Conservation (phyloP, 2,113 vertebrate species). For the Monarcha castaneiventris region DNA sequence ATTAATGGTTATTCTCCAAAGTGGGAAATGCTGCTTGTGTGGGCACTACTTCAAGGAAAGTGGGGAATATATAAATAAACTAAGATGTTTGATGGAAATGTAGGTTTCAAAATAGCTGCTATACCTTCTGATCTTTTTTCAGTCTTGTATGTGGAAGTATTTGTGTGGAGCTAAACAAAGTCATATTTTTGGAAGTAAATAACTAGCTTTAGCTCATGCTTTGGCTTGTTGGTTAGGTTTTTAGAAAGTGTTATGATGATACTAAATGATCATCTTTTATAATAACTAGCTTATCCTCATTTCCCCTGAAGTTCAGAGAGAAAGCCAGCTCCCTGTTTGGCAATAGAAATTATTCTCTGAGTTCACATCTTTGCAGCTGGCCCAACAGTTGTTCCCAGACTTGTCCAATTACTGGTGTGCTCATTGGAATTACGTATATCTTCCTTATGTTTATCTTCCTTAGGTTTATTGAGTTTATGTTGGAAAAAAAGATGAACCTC, state of each 20-base stretch:
- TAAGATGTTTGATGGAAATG: slow-evolving; percentile 41
- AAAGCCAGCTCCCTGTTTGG: slow-evolving; percentile 22
- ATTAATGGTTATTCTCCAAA: slow-evolving; percentile 60
- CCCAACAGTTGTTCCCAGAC: not conserved
- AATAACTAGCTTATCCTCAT: slow-evolving; percentile 37
- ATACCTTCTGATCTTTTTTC: slow-evolving; percentile 59
- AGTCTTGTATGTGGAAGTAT: slow-evolving; percentile 45
- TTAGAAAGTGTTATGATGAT: slow-evolving; percentile 31
- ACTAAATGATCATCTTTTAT: slow-evolving; percentile 31
- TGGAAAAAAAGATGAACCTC: slow-evolving; percentile 1
- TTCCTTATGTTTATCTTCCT: not conserved
- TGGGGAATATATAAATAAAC: slow-evolving; percentile 51
- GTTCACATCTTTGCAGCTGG: slow-evolving; percentile 31
- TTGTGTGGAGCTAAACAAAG: slow-evolving; percentile 38
- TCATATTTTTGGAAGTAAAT: slow-evolving; percentile 62
- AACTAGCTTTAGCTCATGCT: slow-evolving; percentile 45
- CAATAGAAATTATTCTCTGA: slow-evolving; percentile 17
- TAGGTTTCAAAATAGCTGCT: slow-evolving; percentile 59
- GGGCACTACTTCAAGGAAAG: slow-evolving; percentile 56
- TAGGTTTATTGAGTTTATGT: not conserved
- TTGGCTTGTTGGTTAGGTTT: slow-evolving; percentile 53
- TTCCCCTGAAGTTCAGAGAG: slow-evolving; percentile 53
- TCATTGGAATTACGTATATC: not conserved
- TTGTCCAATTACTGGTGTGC: not conserved
- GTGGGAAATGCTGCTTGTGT: slow-evolving; percentile 47